These are phyloP conservation scores for Anguilla pacifica DNA, from an alignment of 2,797 vertebrate species.

Conservation along the genomic window DNA sequence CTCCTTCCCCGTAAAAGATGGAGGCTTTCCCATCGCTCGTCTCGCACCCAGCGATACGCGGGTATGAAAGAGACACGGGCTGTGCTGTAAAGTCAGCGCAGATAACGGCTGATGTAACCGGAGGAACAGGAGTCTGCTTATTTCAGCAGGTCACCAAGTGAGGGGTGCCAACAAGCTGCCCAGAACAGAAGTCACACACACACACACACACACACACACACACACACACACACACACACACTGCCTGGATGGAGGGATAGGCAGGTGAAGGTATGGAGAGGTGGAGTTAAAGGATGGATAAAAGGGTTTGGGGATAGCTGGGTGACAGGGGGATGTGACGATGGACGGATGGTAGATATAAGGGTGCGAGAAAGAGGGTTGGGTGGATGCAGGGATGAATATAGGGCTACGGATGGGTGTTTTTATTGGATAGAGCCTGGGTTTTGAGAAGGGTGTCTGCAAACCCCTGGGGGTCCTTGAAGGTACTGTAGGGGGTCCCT, in stretches of 20 bases:
- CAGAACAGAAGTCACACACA: background rate
- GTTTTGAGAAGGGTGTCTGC: too few species aligned
- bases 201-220: background rate
- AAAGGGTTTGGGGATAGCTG: slow-evolving; percentile 7
- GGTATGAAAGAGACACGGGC: background rate
- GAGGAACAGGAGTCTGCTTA: background rate
- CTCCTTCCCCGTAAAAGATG: background rate
- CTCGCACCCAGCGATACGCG: background rate
- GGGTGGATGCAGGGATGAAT: too few species aligned
- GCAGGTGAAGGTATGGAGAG: background rate
- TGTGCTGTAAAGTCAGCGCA: background rate
- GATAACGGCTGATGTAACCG: background rate
- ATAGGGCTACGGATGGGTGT: too few species aligned
- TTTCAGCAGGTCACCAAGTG: background rate
- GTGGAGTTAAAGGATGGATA: slow-evolving; percentile 11
- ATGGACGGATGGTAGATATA: background rate
- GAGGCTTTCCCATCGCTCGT: background rate
- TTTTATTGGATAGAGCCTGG: too few species aligned
- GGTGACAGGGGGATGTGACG: background rate
- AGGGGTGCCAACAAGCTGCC: background rate
- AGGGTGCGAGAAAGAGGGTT: background rate
- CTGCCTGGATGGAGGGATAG: background rate
- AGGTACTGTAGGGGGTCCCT: too few species aligned
- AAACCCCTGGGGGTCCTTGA: too few species aligned
- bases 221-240: background rate